A percentile compares a stretch with the other conserved stretches of the same genome.
Conservation (phyloP, 2,113 vertebrate species). For the Lipophrys pholis region DNA sequence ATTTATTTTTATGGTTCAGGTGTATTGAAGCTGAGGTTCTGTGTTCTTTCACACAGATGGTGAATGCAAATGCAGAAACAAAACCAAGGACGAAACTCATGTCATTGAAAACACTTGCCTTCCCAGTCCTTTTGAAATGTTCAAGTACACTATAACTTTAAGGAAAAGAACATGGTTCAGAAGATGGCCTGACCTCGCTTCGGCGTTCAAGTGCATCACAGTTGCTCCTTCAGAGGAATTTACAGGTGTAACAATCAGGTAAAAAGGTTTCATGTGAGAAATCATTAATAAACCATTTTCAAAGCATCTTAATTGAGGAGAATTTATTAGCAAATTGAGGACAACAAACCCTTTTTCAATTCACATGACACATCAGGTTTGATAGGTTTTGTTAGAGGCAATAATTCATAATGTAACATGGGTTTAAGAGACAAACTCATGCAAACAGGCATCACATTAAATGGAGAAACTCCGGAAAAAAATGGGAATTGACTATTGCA, state of each 20-base stretch:
- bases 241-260: constrained; percentile 75
- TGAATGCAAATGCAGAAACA: constrained; percentile 71
- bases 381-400: too few relatives aligned
- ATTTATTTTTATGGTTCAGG: neutral
- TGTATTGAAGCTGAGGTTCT: constrained; percentile 10
- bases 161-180: constrained; percentile 65
- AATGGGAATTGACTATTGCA: too few relatives aligned
- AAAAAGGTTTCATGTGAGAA: constrained; percentile 1
- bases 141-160: constrained; percentile 62
- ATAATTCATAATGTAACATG: too few relatives aligned
- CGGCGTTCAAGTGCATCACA: constrained; percentile 72
- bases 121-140: constrained; percentile 74
- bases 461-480: too few relatives aligned
- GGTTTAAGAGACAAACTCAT: too few relatives aligned
- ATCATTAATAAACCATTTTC: neutral
- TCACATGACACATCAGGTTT: neutral
- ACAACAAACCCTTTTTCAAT: too few relatives aligned
- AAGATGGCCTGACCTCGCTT: constrained; percentile 13
- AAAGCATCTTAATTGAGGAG: neutral
- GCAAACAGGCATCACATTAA: too few relatives aligned
- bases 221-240: constrained; percentile 65
- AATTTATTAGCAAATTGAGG: neutral
- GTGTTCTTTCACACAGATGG: constrained; percentile 54
- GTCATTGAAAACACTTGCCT: constrained; percentile 72
- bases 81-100: constrained; percentile 37